phyloP scores from a whole-genome alignment of 2,888 invertebrate genomes.

The Nycteola revayana region DNA sequence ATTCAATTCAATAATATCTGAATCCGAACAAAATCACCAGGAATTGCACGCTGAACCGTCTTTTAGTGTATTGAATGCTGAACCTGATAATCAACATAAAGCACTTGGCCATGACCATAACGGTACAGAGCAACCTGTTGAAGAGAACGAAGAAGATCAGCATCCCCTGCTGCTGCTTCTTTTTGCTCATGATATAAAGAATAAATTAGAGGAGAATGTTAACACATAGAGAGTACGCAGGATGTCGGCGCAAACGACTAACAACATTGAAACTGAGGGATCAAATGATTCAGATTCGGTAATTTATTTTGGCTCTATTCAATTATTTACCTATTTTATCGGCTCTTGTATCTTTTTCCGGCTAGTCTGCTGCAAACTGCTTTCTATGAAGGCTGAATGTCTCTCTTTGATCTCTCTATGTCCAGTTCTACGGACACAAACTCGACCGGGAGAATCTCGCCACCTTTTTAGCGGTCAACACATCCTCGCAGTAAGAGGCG shows the following conservation, averaged over 20 bases:
- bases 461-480: too few species aligned
- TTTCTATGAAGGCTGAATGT: too few species aligned
- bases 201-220: constrained; percentile 13
- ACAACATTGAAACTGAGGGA: constrained; percentile 32
- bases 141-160: constrained; percentile 10
- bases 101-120: constrained; percentile 3
- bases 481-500: too few species aligned
- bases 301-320: constrained; percentile 6
- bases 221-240: constrained; percentile 44
- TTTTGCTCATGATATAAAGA: neutral
- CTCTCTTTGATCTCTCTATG: too few species aligned
- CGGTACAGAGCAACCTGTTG: constrained; percentile 9
- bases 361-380: too few species aligned
- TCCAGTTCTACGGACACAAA: too few species aligned
- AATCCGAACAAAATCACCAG: too few species aligned
- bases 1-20: too few species aligned
- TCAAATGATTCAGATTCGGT: constrained; percentile 41
- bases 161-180: neutral
- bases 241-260: constrained; percentile 58
- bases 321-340: too few species aligned
- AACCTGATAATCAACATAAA: constrained; percentile 11
- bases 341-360: too few species aligned
- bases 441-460: too few species aligned
- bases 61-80: constrained; percentile 21
- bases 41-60: too few species aligned